These are phyloP conservation scores for Tipula lateralis DNA, from an alignment of 2,888 invertebrate genomes.

Conservation along the genomic window DNA sequence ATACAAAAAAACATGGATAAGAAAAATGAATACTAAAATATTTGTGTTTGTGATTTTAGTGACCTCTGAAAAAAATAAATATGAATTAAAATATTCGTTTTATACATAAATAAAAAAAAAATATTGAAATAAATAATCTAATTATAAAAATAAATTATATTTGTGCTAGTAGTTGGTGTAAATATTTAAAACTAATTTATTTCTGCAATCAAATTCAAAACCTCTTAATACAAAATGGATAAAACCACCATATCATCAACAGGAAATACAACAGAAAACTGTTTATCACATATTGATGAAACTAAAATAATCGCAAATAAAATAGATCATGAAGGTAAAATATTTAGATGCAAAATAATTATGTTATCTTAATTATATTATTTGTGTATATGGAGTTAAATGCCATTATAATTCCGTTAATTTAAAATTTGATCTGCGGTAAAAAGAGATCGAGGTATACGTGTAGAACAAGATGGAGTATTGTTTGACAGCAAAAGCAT, in stretches of 20 bases:
- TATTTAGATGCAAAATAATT: not conserved
- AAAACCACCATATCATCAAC: constrained; percentile 11
- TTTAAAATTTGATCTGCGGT: not conserved
- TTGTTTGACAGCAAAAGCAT: not conserved
- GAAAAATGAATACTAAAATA: not conserved
- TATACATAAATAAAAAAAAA: not conserved
- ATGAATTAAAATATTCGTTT: not conserved
- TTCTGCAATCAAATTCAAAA: not conserved
- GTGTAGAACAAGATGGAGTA: not conserved
- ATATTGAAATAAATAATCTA: not conserved
- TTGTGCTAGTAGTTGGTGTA: not conserved
- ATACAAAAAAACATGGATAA: not conserved
- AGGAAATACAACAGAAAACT: constrained; percentile 11
- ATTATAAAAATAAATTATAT: not conserved
- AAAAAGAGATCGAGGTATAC: not conserved
- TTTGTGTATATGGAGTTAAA: not conserved
- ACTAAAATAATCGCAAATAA: not conserved
- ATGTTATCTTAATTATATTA: not conserved
- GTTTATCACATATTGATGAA: not conserved
- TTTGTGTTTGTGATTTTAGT: constrained; percentile 1
- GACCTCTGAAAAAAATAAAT: not conserved
- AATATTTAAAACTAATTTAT: not conserved
- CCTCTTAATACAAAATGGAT: not conserved
- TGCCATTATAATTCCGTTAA: not conserved
- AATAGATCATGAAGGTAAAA: not conserved